Base-by-base conservation (phyloP, 2,888 invertebrate genomes). In the Bombyx huttoni region DNA sequence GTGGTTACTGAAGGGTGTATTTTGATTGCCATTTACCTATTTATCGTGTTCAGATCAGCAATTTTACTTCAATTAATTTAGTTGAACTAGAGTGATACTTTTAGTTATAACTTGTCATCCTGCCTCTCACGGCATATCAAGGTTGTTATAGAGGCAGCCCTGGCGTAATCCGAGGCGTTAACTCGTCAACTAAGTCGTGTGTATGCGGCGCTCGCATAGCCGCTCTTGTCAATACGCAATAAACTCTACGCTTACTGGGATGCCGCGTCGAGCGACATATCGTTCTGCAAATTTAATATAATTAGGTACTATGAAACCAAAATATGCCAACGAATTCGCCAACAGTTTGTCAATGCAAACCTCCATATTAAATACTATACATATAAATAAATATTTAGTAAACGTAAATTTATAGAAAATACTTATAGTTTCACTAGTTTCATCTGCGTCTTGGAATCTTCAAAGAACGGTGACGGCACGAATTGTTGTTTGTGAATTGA, bases 151-250 rank as follows among this genome's bases (percentile, higher is more conserved):
- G 24, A 48, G 58, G 52, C 62, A 65, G 67, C 67, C 63, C 70
- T 65, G 58, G 53, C 52, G 59, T 56, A 62, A 59, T 56, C 58
- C 60, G 56, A 53, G 55, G 58, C 54, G 59, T 58, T 57, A 54
- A 56, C 50, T 57, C 55, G 60, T 62, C 68, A 82, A 83, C 73
- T 69, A 75, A 60, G 75, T 78, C 78, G 72, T 83, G 81, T 81
- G 81, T 84, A 83, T 84, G 75, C 84, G 58, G 58, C 58, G 62
- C 61, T 60, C 60, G 75, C 70, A 56, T 69, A 53, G 52, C 49
- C 57, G 61, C 58, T 56, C 63, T 63, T 68, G 68, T 74, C 78
- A 77, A 78, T 80, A 76, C 78, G 84, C 77, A 78, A 81, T 84
- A 77, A 68, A 70, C 52, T 59, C 54, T 49, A 54, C 54, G 59